Evolutionary conservation across 2,113 vertebrate genomes (phyloP), one percentile per base, ranked within the genome.

Genomic region (Rhinichthys klamathensis): DNA sequence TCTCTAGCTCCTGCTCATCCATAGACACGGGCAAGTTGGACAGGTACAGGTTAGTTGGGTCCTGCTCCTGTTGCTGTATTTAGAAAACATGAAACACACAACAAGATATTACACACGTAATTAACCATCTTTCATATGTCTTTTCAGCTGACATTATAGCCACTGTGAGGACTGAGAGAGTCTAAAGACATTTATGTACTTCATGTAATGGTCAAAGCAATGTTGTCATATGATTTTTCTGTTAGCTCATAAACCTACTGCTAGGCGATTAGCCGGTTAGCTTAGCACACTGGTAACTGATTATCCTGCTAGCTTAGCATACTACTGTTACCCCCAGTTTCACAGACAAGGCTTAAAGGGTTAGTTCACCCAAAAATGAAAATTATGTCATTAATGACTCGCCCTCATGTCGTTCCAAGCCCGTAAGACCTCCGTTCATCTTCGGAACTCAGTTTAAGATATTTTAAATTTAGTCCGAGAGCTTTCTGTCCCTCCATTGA

Each of bases 1-100:
- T 97, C 95, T 99, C 98, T 92, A 99, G 91, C 90, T 99, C 98
- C 90, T 99, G 98, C 89, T 99, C 97, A 84, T 99, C 98, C 97
- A 99, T 97, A 30, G 97, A 98, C 87, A 99, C 94, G 0, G 98
- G 98, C 92, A 99, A 92, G 93, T 99, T 99, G 93, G 98, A 99
- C 92, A 99, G 98, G 93, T 99, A 99, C 78, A 99, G 95, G 91
- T 99, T 99, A 88, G 95, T 95, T 7, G 94, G 95, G 87, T 95
- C 95, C 95, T 99, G 98, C 86, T 99, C 98, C 96, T 99, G 98
- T 96, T 99, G 98, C 98, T 99, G 92, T 12, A 84, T 44, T 70
- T 16, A 75, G n/a, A 86, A 25, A 16, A 77, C 56, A 74, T 21
- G 27, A 38, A 75, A 54, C 74, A 54, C 73, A 70, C 38, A 27